Base-by-base conservation (phyloP, 2,797 vertebrate genomes). In the Pitangus sulphuratus region DNA sequence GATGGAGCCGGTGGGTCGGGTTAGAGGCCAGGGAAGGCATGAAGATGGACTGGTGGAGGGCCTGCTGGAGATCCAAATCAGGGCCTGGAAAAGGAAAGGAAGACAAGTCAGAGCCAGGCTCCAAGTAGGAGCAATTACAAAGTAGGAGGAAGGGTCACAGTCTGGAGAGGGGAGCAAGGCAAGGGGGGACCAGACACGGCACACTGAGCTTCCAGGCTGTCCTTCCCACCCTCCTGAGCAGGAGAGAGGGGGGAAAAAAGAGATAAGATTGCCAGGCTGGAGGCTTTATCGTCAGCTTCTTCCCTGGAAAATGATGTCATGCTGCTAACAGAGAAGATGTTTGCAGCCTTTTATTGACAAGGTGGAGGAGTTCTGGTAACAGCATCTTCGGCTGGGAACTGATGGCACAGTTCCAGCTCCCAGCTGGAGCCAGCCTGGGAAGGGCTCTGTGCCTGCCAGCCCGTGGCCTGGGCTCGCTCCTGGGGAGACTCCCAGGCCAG, bases 11-110 rank as follows among this genome's bases (percentile, higher is more conserved):
- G 45, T 98, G 98, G 84, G 98, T 98, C 42, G 97, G 98, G 53
- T 98, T 98, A 81, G 98, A 95, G 11, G 98, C 98, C 96, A 98
- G 96, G 75, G 98, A 98, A 37, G 98, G 98, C 94, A 98, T 99
- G 94, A 99, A 99, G 94, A 99, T 98, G 13, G 99, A 99, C 95
- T 99, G 98, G 66, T 99, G 99, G 66, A 99, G 98, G 51, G 99
- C 98, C 98, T 99, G 99, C 98, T 99, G 99, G 62, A 99, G 98
- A 79, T 96, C 95, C 45, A 95, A 84, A 48, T 96, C 95, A 39
- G 92, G 54, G 57, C 95, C 98, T 98, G 93, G 64, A 77, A 88
- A 87, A 83, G 61, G 58, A 94, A 94, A 87, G 0, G 1, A 89
- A 89, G 68, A 62, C 33, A 45, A 64, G 70, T 92, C 70, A 94